These are phyloP conservation scores for Nettapus auritus DNA, from an alignment of 2,113 vertebrate genomes.

Conservation along the genomic window DNA sequence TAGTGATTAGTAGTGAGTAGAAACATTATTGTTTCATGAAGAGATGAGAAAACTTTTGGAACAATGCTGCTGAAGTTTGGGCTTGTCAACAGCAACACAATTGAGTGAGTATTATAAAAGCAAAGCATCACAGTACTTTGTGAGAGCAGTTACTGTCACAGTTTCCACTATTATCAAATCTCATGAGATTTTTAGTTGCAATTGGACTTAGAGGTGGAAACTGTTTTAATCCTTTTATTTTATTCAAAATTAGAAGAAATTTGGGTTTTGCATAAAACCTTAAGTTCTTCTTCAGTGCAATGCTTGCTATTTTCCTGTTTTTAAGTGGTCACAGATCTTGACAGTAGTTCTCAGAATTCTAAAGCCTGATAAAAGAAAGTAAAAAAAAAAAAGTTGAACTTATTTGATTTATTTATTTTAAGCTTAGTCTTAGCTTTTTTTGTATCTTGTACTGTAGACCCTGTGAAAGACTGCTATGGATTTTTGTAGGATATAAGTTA, in stretches of 20 bases:
- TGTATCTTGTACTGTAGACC: neutral
- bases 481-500: neutral
- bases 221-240: neutral
- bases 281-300: neutral
- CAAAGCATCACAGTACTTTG: neutral
- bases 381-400: neutral
- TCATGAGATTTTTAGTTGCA: neutral
- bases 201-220: neutral
- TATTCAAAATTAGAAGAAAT: neutral
- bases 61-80: neutral
- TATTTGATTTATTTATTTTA: neutral
- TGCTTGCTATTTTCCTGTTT: neutral
- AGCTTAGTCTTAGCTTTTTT: neutral
- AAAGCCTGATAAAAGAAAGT: neutral
- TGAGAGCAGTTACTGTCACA: neutral
- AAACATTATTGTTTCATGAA: neutral
- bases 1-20: neutral
- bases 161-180: neutral
- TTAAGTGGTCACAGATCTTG: neutral
- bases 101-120: neutral
- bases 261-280: neutral
- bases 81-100: neutral
- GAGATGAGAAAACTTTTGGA: neutral
- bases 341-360: neutral
- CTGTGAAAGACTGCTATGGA: rapidly evolving